These are phyloP conservation scores for Lutraria lutraria DNA, from an alignment of 2,888 invertebrate species.

Conservation along the genomic window DNA sequence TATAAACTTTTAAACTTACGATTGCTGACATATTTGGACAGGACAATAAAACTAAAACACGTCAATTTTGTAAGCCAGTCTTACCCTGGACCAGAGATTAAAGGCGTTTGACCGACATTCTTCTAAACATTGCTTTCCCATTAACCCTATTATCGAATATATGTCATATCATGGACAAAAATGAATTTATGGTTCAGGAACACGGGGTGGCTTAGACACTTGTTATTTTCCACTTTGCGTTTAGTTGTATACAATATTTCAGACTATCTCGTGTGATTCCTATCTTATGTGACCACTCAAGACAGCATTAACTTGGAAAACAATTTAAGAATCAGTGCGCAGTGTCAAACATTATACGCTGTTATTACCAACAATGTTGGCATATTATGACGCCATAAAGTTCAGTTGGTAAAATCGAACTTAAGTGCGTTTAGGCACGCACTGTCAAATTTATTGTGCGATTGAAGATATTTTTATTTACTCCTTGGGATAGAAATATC, in stretches of 20 bases:
- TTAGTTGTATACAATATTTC: too few relatives aligned
- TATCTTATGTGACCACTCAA: too few relatives aligned
- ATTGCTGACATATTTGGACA: neutral
- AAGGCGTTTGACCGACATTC: neutral
- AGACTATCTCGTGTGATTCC: too few relatives aligned
- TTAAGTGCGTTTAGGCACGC: too few relatives aligned
- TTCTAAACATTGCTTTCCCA: neutral
- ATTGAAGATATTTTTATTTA: neutral
- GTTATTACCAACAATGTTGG: too few relatives aligned
- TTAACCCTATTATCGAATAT: neutral
- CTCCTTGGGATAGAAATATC: neutral
- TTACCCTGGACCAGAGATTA: neutral
- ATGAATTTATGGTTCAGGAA: neutral
- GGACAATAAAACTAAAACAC: neutral
- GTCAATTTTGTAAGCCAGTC: neutral
- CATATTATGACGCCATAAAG: too few relatives aligned
- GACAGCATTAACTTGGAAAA: too few relatives aligned
- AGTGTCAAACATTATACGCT: too few relatives aligned
- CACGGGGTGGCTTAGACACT: neutral
- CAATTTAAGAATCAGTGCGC: too few relatives aligned
- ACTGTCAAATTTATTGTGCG: too few relatives aligned
- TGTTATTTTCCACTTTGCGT: too few relatives aligned
- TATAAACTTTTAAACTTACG: neutral
- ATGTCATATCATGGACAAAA: neutral
- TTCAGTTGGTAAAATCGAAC: too few relatives aligned